phyloP scores from a whole-genome alignment of 2,888 invertebrate genomes.

The Rhaphigaster nebulosa region DNA sequence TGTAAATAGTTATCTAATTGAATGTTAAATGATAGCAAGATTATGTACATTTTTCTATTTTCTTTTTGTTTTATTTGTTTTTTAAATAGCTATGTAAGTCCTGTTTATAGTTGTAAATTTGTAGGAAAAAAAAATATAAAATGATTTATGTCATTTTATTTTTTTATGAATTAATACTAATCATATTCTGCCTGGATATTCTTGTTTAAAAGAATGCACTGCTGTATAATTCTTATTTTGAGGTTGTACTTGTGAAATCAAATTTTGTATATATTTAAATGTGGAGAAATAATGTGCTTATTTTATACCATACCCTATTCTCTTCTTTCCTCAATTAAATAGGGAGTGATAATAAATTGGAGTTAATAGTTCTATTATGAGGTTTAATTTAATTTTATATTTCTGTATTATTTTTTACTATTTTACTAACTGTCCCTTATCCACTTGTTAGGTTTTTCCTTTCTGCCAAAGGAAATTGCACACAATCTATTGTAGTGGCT shows the following conservation, averaged over 20 bases:
- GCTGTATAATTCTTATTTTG: constrained; percentile 10
- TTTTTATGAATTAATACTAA: constrained; percentile 30
- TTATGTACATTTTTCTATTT: background rate
- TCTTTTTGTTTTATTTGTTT: background rate
- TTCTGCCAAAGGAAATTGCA: too few species aligned
- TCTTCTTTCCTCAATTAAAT: background rate
- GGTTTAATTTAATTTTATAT: background rate
- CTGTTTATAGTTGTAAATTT: constrained; percentile 32
- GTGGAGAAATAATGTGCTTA: constrained; percentile 37
- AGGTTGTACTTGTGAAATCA: constrained; percentile 33
- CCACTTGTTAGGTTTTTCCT: background rate
- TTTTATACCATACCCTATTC: background rate
- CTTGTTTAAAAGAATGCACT: constrained; percentile 37
- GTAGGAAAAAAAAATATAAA: background rate
- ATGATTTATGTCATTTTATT: constrained; percentile 36
- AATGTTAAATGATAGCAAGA: constrained; percentile 10
- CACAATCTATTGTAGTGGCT: too few species aligned
- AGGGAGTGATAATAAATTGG: constrained; percentile 9
- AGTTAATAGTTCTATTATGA: background rate
- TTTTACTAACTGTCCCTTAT: background rate
- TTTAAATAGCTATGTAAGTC: constrained; percentile 22
- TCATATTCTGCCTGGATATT: constrained; percentile 8
- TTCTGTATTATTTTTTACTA: background rate
- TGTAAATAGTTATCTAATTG: constrained; percentile 20
- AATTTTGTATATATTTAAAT: constrained; percentile 28